Conservation (phyloP, 2,797 vertebrate species). For the Mormyrops attenuatus region DNA sequence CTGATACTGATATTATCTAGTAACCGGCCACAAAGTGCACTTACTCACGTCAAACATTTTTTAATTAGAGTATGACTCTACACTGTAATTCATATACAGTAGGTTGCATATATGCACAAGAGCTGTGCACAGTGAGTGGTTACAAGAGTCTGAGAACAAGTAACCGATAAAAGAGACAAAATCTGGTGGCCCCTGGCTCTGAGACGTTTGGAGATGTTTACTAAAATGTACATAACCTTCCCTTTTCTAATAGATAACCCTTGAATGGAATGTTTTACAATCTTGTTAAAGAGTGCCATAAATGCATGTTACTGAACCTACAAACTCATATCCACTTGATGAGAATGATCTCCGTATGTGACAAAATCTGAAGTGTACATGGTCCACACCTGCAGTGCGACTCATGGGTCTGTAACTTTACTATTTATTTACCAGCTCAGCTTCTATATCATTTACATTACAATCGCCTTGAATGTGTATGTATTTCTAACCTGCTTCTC, state of each 20-base stretch:
- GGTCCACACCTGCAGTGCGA: neutral
- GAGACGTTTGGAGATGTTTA: neutral
- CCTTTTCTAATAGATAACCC: neutral
- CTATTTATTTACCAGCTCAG: neutral
- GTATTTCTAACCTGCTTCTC: neutral
- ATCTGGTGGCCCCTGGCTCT: neutral
- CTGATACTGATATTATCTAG: neutral
- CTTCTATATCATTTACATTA: slow-evolving; percentile 13
- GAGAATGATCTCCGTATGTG: neutral
- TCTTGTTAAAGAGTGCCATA: slow-evolving; percentile 2
- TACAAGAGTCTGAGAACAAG: neutral
- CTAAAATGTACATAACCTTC: neutral
- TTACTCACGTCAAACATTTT: neutral
- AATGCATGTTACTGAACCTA: slow-evolving; percentile 14
- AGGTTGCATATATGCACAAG: neutral
- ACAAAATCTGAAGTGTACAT: slow-evolving; percentile 3
- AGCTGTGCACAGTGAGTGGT: neutral
- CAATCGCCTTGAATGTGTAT: neutral
- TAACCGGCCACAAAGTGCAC: neutral
- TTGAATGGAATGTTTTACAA: slow-evolving; percentile 13
- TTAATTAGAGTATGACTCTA: neutral
- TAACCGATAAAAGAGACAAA: neutral
- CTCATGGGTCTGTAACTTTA: neutral
- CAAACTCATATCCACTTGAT: neutral
- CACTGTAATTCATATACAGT: neutral